Conservation (phyloP, 2,888 invertebrate genomes). For the Synergus laeviventris region DNA sequence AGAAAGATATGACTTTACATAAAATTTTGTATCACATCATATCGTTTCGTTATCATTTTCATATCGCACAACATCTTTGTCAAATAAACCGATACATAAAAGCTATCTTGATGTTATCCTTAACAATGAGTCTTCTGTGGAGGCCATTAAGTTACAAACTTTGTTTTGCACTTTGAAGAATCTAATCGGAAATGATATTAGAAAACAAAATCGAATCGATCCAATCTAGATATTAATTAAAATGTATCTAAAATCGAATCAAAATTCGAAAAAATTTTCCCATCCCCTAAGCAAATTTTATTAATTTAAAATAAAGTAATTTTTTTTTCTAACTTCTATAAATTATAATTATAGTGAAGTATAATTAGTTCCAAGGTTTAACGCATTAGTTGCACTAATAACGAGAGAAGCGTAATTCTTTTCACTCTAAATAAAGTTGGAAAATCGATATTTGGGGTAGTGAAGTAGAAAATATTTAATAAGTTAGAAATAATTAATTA, state of each 20-base stretch:
- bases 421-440: not conserved
- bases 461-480: not conserved
- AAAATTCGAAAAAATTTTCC: too few relatives aligned
- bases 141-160: not conserved
- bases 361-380: slow-evolving; percentile 32
- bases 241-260: too few relatives aligned
- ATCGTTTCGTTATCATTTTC: not conserved
- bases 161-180: not conserved
- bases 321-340: not conserved
- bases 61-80: not conserved
- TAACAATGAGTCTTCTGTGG: not conserved
- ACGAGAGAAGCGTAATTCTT: slow-evolving; percentile 14
- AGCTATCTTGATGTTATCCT: not conserved
- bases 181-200: not conserved
- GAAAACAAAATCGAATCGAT: not conserved
- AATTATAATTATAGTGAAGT: not conserved
- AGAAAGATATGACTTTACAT: not conserved
- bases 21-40: not conserved
- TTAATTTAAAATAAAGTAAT: not conserved
- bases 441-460: slow-evolving; percentile 9
- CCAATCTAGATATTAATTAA: too few relatives aligned
- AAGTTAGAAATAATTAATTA: not conserved
- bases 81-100: not conserved
- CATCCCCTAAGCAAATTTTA: not conserved
- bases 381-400: not conserved